Conservation (phyloP, 2,113 vertebrate genomes). For the Alethe diademata region DNA sequence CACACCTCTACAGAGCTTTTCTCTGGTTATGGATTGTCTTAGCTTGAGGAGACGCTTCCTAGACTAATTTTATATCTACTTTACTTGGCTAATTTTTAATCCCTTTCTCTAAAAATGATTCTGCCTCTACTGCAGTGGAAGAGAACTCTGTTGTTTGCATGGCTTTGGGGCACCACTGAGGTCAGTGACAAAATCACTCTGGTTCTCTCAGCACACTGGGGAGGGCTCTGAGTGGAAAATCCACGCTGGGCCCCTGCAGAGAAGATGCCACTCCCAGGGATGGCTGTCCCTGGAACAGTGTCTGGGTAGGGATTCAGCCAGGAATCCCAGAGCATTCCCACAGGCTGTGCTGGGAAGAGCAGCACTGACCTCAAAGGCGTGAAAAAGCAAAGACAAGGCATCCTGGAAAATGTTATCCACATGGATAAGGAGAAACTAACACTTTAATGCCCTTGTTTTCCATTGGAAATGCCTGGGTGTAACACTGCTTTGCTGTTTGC, state of each 20-base stretch:
- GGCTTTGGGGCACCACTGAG: neutral
- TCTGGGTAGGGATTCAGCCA: neutral
- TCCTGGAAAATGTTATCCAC: neutral
- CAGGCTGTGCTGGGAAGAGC: neutral
- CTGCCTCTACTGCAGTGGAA: neutral
- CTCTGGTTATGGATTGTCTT: conserved; percentile 33
- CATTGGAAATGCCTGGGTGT: neutral
- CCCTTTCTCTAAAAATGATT: neutral
- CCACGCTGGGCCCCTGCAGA: neutral
- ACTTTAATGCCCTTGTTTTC: neutral
- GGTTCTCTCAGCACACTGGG: neutral
- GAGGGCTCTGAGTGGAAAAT: neutral
- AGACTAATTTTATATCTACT: neutral
- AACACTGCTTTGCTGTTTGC: conserved; percentile 9
- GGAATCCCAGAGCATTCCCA: conserved; percentile 2
- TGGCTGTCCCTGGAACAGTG: neutral
- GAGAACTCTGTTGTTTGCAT: neutral
- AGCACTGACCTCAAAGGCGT: neutral
- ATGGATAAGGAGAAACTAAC: neutral
- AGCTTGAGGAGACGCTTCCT: conserved; percentile 23
- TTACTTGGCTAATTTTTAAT: neutral
- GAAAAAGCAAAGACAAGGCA: neutral
- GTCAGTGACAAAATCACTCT: neutral
- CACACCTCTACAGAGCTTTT: neutral
- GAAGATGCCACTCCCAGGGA: neutral